phyloP scores from a whole-genome alignment of 2,113 vertebrate genomes.

The Taxidea taxus region DNA sequence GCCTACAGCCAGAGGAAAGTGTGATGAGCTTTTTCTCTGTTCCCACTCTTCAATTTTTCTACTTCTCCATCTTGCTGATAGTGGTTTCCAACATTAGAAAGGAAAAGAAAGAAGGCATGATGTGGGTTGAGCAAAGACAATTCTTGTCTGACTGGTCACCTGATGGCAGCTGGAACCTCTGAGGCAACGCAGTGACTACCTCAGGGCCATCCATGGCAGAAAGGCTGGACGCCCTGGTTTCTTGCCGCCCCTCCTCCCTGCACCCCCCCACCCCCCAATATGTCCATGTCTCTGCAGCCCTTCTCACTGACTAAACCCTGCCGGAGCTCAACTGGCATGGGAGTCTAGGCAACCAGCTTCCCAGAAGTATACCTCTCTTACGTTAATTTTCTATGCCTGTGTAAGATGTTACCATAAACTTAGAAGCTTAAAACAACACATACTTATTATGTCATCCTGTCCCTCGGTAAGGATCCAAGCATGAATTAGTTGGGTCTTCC shows the following conservation, averaged over 20 bases:
- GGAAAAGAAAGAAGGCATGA: background rate
- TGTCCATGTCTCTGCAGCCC: background rate
- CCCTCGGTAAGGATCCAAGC: background rate
- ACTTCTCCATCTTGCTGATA: background rate
- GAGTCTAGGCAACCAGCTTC: background rate
- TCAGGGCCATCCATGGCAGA: background rate
- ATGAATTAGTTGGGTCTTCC: background rate
- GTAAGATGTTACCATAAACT: background rate
- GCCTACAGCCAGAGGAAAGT: background rate
- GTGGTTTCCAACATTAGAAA: background rate
- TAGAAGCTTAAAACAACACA: background rate
- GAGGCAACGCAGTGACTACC: background rate
- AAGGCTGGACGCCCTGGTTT: background rate
- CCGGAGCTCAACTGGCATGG: background rate
- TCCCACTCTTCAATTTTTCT: background rate
- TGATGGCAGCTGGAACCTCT: background rate
- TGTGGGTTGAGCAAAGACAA: background rate
- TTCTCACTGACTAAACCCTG: background rate
- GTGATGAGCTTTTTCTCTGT: background rate
- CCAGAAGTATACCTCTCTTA: background rate
- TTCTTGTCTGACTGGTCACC: background rate
- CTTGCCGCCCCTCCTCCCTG: background rate
- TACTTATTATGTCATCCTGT: background rate
- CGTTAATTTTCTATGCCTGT: background rate
- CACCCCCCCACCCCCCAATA: rapidly evolving